Evolutionary conservation across 2,797 vertebrate species (phyloP), one percentile per base, ranked within the genome.

Genomic region (Xenopus petersii): DNA sequence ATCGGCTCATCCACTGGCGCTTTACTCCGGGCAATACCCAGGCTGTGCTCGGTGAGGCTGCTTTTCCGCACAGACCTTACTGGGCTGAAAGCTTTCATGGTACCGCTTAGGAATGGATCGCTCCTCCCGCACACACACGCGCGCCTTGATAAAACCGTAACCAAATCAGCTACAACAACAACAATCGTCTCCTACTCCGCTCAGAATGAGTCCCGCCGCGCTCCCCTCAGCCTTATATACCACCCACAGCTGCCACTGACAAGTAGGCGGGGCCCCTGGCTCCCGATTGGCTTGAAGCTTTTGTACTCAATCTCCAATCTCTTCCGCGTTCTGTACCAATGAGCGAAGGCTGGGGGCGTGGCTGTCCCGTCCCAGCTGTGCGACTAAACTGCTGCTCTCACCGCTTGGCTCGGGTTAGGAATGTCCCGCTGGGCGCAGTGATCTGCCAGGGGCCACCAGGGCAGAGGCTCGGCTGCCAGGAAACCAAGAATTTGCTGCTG

Each of bases 11-110:
- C 97, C 92, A 94, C 94, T 54, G 96, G 95, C 77, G 94, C 94
- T 83, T 99, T 99, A 93, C 95, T 95, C 82, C 96, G 93, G 79
- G 96, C 95, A 87, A 98, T 94, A 81, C 95, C 96, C 86, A 98
- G 87, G 82, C 90, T 90, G 88, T 95, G 95, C 78, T 98, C 97
- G 71, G 96, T 93, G 73, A 95, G 85, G 73, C 86, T 92, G 89
- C 74, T 92, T 91, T 95, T 98, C 88, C 96, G 87, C 82, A 94
- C 94, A 67, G 97, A 96, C 70, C 96, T 89, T 77, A 96, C 95
- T 0, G 96, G 97, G 82, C 97, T 98, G 92, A 98, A 95, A 67
- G 97, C 97, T 93, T 99, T 99, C 97, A 99, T 98, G 77, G 81
- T 84, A 58, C 60, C n/a, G 33, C 3, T 33, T 5, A 21, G 26